These are phyloP conservation scores for Jacana jacana DNA, from an alignment of 2,113 vertebrate genomes.

Conservation along the genomic window DNA sequence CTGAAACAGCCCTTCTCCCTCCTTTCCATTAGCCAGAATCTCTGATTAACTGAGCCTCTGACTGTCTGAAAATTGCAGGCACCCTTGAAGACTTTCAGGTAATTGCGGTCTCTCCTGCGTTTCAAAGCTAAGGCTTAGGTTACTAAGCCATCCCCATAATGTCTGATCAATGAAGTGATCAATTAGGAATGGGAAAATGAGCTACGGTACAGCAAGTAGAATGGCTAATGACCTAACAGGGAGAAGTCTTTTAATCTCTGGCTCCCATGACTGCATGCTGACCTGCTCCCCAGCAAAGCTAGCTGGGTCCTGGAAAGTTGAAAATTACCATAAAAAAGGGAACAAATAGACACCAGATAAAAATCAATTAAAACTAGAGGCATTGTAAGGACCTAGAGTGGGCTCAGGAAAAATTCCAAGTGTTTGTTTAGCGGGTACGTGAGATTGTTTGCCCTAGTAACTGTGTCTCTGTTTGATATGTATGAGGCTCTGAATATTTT, in stretches of 20 bases:
- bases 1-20: slow-evolving; percentile 4
- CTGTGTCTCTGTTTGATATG: slow-evolving; percentile 66
- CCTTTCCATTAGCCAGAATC: slow-evolving; percentile 9
- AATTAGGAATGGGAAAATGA: slow-evolving; percentile 56
- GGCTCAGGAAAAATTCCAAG: neutral
- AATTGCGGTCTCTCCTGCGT: neutral
- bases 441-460: slow-evolving; percentile 61
- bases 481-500: slow-evolving; percentile 71
- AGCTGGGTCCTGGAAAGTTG: neutral
- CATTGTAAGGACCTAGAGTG: neutral
- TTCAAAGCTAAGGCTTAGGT: slow-evolving; percentile 43
- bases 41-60: slow-evolving; percentile 17
- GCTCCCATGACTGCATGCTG: neutral
- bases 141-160: slow-evolving; percentile 26
- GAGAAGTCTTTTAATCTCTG: slow-evolving; percentile 39
- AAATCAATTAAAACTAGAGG: neutral
- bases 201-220: neutral
- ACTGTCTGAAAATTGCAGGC: slow-evolving; percentile 35
- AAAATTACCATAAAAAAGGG: slow-evolving; percentile 1
- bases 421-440: slow-evolving; percentile 37
- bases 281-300: neutral
- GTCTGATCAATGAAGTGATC: slow-evolving; percentile 61
- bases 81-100: slow-evolving; percentile 46
- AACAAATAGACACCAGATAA: neutral
- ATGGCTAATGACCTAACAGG: slow-evolving; percentile 10